Evolutionary conservation across 2,888 invertebrate species (phyloP).

Genomic region (Caenorhabditis auriculariae): DNA sequence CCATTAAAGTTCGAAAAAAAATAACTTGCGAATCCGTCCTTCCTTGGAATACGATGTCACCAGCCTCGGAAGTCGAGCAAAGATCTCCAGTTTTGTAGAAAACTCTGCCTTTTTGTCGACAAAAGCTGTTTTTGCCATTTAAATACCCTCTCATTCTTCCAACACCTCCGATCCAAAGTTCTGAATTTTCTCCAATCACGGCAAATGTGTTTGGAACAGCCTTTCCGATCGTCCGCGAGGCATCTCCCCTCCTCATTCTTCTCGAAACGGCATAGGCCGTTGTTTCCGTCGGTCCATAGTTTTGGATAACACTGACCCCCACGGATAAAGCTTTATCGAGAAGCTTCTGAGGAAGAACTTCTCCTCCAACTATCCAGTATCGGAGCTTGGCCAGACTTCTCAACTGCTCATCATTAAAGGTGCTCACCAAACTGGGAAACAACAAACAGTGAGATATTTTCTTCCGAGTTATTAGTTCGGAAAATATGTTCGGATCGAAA

Average conservation of each 20-base stretch:
- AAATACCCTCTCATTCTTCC: constrained; percentile 57
- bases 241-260: constrained; percentile 39
- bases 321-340: constrained; percentile 22
- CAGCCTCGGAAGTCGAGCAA: constrained; percentile 16
- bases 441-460: constrained; percentile 48
- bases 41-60: constrained; percentile 48
- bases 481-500: constrained; percentile 36
- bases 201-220: constrained; percentile 35
- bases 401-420: constrained; percentile 23
- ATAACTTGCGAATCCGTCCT: constrained; percentile 50
- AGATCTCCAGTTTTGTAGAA: constrained; percentile 57
- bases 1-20: neutral
- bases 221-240: constrained; percentile 41
- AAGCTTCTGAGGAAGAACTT: constrained; percentile 38
- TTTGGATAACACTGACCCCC: constrained; percentile 45
- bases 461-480: constrained; percentile 8
- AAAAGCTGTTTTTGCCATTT: constrained; percentile 24
- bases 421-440: constrained; percentile 39
- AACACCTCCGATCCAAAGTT: constrained; percentile 32
- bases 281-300: constrained; percentile 59
- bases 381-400: constrained; percentile 17
- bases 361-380: constrained; percentile 58
- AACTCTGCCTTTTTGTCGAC: neutral
- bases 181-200: constrained; percentile 6
- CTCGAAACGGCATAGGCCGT: constrained; percentile 47